These are phyloP conservation scores for Neodiprion fabricii DNA, from an alignment of 1,140 invertebrate species.

Conservation along the genomic window DNA sequence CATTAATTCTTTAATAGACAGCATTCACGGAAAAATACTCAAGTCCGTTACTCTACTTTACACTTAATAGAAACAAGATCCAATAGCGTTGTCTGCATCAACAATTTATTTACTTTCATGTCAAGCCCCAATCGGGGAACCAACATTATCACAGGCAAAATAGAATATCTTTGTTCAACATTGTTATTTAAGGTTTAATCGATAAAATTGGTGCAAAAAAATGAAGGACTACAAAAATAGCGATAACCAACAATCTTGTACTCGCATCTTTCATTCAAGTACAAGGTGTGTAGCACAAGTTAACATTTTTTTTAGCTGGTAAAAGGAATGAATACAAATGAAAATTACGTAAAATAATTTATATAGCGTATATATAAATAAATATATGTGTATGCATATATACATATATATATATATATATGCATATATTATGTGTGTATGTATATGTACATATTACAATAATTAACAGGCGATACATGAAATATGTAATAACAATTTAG, in stretches of 20 bases:
- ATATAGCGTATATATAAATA: neutral
- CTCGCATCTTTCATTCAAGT: neutral
- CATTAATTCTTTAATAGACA: too few relatives aligned
- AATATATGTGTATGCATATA: neutral
- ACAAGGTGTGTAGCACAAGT: neutral
- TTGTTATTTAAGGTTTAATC: neutral
- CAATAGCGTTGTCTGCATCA: neutral
- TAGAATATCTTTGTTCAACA: neutral
- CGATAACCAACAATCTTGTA: neutral
- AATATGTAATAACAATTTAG: neutral
- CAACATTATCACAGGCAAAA: slow-evolving; percentile 1
- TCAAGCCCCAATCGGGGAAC: neutral
- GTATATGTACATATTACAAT: slow-evolving; percentile 6
- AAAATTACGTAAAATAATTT: slow-evolving; percentile 8
- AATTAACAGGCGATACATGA: slow-evolving; percentile 2
- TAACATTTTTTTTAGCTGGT: neutral
- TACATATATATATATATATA: neutral
- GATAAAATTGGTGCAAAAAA: neutral
- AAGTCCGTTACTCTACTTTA: neutral
- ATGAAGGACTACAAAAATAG: slow-evolving; percentile 3
- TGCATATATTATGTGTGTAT: slow-evolving; percentile 4
- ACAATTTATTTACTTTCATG: slow-evolving; percentile 8
- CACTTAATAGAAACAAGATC: too few relatives aligned
- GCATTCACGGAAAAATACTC: too few relatives aligned
- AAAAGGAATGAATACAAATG: neutral